Evolutionary conservation across 2,113 vertebrate species (phyloP), one percentile per base, ranked within the genome.

Genomic region (Lontra canadensis): DNA sequence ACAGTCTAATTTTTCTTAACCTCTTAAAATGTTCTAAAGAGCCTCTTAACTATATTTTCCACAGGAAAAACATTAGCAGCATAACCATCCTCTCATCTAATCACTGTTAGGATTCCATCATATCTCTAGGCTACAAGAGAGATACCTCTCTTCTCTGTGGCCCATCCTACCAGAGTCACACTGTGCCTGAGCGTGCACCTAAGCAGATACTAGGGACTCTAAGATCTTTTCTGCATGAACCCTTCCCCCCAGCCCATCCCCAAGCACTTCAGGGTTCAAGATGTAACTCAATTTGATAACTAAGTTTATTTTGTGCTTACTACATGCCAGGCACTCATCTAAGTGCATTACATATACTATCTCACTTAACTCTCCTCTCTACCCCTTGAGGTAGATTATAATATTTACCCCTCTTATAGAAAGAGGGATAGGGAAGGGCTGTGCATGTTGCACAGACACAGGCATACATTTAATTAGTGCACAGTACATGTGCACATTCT

Each of bases 301-400:
- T 74, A 81, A 74, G 26, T 83, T 95, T 95, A 78, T 26, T 90
- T 67, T 94, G 31, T 87, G 15, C 2, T 82, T 73, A 12, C 67
- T 86, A 44, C 67, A 78, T 71, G 67, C 59, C 73, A 92, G 39
- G 13, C 6, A 73, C 9, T 71, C 73, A 61, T 69, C 21, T 71
- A 52, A 69, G 29, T 82, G 12, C 23, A 47, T 74, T 67, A 55
- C 1, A 73, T 73, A 14, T 17, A 65, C 17, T 71, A 36, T 47
- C n/a, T 95, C 47, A 69, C 71, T 96, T 86, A 88, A 63, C 69
- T 47, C n/a, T 71, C 39, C 74, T 57, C 84, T 92, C 26, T 49
- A 21, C 11, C 42, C 57, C 7, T 63, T n/a, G 47, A 95, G 4
- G 10, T 29, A 69, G 20, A 5, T 59, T 67, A 31, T 12, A 49